Evolutionary conservation across 2,888 invertebrate species (phyloP), one percentile per base, ranked within the genome.

Genomic region (Aricia artaxerxes): DNA sequence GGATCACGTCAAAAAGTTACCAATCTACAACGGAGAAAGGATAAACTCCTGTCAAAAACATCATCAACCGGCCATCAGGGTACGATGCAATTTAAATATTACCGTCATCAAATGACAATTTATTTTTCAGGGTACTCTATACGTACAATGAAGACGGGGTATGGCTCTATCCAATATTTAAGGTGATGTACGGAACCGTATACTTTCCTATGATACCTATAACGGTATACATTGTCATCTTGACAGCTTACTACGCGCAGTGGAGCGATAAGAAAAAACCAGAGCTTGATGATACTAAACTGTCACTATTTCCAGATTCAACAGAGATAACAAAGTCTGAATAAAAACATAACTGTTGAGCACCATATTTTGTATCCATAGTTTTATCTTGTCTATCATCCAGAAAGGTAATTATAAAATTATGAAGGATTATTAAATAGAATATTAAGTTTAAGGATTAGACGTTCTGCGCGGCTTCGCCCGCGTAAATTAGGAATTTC

Each of bases 101-200:
- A 53, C 16, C 13, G 57, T n/a, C 6, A n/a, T 61, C 16, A 61
- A 24, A 7, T 6, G 6, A 24, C 24, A 61, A 61, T 61, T 24
- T 31, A 24, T 9, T 9, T 91, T 91, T 38, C 91, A 93, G 93
- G 57, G 78, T 93, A 4, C 80, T 85, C n/a, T 92, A 89, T 84
- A 92, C 93, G 0, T 92, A 88, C 82, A 78, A 84, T 9, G 87
- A 90, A 60, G 80, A 82, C 0, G 89, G 89, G 0, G 38, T 87
- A 0, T 93, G 92, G 93, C 79, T 93, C 2, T 93, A 93, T 73
- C 93, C 93, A 0, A 84, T 93, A 4, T 87, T 92, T 3, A 81
- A 79, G 1, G 82, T 85, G 0, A 75, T 89, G 0, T 88, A 86
- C 60, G 89, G 91, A 0, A 89, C 89, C 0, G 81, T 90, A 1